Evolutionary conservation across 30 jellyfish, hydroid and myxozoan species (phyloP), one percentile per base, ranked within the genome.

Genomic region (Cassiopea xamachana): DNA sequence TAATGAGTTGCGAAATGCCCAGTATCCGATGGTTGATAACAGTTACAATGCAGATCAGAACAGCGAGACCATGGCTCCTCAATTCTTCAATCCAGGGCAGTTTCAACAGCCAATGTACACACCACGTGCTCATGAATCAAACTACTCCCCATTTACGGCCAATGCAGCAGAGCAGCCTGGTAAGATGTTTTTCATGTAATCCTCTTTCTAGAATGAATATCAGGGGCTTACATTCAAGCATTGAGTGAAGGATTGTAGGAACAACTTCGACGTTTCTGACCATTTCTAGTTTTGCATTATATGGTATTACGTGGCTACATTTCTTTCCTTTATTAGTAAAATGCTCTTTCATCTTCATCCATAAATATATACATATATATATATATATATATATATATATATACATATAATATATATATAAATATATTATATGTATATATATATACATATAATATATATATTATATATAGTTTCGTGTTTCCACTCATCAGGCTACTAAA

Each of bases 1-100:
- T 15, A 71, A 43, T 19, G 16, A 71, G 10, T 71, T 71, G 16
- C 80, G 27, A 2, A 71, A 43, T 71, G 80, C 7, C 5, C 12
- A 3, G 10, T 7, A n/a, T 39, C 80, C 51, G 15, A 19, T 2
- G 50, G 39, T 27, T 27, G 27, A 71, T 4, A 4, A 71, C 15
- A 39, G 16, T 43, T 71, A 43, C 58, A 71, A 71, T 71, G 55
- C 50, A 2, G 80, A 18, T 19, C 80, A 71, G 55, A 71, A 16
- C 27, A 71, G 17, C 2, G 51, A 39, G 15, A 43, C 80, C 70
- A 90, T 78, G 61, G 73, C 81, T 48, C 69, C 78, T 55, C 92
- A 69, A 80, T 51, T 84, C 49, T 84, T 69, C 69, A 84, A 84
- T 51, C 85, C 85, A 7, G 85, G 83, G 16, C 83, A 88, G 68